phyloP scores from a whole-genome alignment of 1,140 invertebrate species.

The Ylistrum balloti region DNA sequence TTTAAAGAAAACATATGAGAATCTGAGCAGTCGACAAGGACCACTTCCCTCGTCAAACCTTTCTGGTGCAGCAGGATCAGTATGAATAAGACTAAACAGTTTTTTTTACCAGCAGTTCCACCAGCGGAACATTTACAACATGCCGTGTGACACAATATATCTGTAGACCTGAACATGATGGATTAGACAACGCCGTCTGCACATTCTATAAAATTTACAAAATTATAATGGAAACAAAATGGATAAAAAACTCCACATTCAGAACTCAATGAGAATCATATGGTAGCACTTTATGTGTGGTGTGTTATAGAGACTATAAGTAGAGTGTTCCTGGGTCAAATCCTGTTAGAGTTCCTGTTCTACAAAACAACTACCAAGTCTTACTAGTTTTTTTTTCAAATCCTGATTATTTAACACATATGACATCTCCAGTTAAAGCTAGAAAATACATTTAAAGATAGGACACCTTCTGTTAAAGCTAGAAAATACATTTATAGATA shows the following conservation, averaged over 20 bases:
- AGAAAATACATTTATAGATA: no score
- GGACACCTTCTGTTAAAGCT: no score
- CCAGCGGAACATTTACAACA: slow-evolving; percentile 11
- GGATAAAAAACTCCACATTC: background rate
- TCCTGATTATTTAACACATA: no score
- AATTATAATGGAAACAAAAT: slow-evolving; percentile 40
- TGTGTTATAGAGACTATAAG: background rate
- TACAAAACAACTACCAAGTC: no score
- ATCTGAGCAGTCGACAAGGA: background rate
- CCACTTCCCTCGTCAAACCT: background rate
- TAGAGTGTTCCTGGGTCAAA: no score
- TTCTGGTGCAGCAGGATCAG: background rate
- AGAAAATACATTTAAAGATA: no score
- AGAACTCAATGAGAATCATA: background rate
- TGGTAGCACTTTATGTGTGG: slow-evolving; percentile 14
- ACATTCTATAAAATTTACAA: slow-evolving; percentile 36
- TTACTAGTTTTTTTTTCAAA: no score
- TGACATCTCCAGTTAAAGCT: no score
- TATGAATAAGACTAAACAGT: background rate
- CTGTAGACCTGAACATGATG: slow-evolving; percentile 17
- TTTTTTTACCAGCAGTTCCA: slow-evolving; percentile 26
- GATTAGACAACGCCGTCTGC: background rate
- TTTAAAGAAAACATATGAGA: slow-evolving; percentile 40
- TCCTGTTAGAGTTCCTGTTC: no score
- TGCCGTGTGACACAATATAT: slow-evolving; percentile 38